Evolutionary conservation across 2,797 vertebrate genomes (phyloP), one percentile per base, ranked within the genome.

Genomic region (Ambastaia sidthimunki): DNA sequence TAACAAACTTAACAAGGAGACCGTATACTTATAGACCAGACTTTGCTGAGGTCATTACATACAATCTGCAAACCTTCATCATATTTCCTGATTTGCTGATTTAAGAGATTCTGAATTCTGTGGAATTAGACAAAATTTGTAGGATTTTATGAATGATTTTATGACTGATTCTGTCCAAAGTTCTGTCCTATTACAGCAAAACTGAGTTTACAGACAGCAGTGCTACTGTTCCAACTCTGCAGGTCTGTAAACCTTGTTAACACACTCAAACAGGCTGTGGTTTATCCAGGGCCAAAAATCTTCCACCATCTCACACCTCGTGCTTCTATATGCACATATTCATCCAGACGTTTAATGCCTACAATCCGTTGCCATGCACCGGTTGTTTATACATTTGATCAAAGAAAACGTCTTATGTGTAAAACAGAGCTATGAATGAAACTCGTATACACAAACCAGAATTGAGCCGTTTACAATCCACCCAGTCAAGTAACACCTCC

Each of bases 271-370:
- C 28, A 28, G 16, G 55, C 44, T 73, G 21, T 16, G 59, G 74
- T 76, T 31, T 67, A 68, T 55, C 63, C 50, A 76, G 62, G 48
- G 25, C 34, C 48, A 25, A 13, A 21, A 67, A 66, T 76, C 50
- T 68, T 63, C 48, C 63, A 41, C 34, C 50, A 19, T 12, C 63
- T 75, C 28, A 52, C 48, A 75, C 25, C 44, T 67, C 19, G 67
- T 55, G 62, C 19, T 44, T 67, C 63, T 67, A 55, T 68, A 70
- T 11, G 5, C 67, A 78, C 41, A 60, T 60, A 23, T 59, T 69
- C 41, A 12, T 71, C 57, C 55, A 50, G 55, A 71, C n/a, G 71
- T 76, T 28, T 18, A 57, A 70, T 34, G 25, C 68, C 25, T 3
- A 1, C 37, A 41, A 34, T 70, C 66, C 70, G 18, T 50, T 70